A percentile compares a stretch with the other conserved stretches of the same genome.
These are phyloP conservation scores for Herpailurus yagouaroundi DNA, from an alignment of 2,113 vertebrate genomes.

Conservation along the genomic window DNA sequence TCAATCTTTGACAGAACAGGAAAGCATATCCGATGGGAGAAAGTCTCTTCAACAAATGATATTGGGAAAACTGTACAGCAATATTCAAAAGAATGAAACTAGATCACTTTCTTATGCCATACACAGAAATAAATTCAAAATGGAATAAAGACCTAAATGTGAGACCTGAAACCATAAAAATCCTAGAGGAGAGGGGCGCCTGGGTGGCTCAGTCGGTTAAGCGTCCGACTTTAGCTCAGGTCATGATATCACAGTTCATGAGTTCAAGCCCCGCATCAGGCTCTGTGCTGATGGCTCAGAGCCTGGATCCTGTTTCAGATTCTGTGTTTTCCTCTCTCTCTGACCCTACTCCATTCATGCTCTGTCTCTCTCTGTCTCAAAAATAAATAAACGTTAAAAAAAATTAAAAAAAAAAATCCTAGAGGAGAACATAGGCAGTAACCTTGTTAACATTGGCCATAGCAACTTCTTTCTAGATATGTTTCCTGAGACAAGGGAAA, in stretches of 20 bases:
- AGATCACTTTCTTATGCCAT: neutral
- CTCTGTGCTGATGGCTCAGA: too few species aligned
- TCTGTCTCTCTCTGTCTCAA: too few species aligned
- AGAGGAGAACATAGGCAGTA: neutral
- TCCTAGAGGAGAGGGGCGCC: neutral
- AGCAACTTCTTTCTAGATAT: neutral
- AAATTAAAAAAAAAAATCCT: neutral
- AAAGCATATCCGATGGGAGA: neutral
- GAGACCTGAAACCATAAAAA: neutral
- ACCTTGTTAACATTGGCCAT: neutral
- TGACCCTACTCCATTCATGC: too few species aligned
- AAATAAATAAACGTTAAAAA: too few species aligned
- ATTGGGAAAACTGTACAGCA: neutral
- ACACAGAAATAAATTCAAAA: neutral
- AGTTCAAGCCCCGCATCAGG: too few species aligned
- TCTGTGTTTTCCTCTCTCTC: too few species aligned
- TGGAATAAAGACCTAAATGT: neutral
- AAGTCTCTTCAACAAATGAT: neutral
- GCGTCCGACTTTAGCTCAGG: too few species aligned
- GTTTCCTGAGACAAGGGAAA: neutral
- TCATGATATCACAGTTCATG: too few species aligned
- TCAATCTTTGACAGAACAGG: neutral
- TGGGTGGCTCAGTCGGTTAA: too few species aligned
- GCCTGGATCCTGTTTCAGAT: too few species aligned
- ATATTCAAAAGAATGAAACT: neutral